Percentiles rank a stretch among this genome's conserved stretches.
These are phyloP conservation scores for Hypotaenidia okinawae DNA, from an alignment of 2,797 vertebrate species.

Conservation along the genomic window DNA sequence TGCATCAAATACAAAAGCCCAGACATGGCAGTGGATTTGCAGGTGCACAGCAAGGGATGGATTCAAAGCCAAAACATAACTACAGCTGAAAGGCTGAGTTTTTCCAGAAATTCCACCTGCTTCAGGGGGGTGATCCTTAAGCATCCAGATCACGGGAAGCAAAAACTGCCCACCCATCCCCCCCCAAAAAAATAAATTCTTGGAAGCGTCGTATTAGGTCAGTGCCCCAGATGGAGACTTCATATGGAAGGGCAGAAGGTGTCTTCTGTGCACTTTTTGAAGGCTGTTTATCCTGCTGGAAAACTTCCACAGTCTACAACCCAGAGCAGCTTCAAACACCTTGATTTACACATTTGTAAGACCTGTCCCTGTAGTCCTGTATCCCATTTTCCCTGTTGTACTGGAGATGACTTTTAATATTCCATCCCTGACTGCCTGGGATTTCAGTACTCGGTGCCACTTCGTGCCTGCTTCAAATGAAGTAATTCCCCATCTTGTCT, in stretches of 20 bases:
- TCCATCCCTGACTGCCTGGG: background rate
- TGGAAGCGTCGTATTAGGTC: accelerated
- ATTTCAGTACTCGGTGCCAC: background rate
- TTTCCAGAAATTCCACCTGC: background rate
- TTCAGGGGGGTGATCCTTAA: background rate
- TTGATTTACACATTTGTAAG: background rate
- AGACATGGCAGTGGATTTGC: background rate
- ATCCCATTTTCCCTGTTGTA: background rate
- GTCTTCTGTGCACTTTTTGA: background rate
- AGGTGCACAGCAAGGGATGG: background rate
- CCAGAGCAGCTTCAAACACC: background rate
- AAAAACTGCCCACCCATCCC: background rate
- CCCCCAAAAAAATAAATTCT: no score
- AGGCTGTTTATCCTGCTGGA: background rate
- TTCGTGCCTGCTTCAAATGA: background rate
- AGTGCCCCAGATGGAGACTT: background rate
- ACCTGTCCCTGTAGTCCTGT: background rate
- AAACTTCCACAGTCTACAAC: background rate
- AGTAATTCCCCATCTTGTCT: background rate
- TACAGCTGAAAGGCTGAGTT: background rate
- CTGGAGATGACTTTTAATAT: background rate
- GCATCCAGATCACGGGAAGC: background rate
- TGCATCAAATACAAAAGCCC: background rate
- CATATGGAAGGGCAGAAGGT: background rate
- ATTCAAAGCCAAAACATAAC: background rate